Conservation (phyloP, 2,797 vertebrate genomes). For the Coracias cyanogaster region DNA sequence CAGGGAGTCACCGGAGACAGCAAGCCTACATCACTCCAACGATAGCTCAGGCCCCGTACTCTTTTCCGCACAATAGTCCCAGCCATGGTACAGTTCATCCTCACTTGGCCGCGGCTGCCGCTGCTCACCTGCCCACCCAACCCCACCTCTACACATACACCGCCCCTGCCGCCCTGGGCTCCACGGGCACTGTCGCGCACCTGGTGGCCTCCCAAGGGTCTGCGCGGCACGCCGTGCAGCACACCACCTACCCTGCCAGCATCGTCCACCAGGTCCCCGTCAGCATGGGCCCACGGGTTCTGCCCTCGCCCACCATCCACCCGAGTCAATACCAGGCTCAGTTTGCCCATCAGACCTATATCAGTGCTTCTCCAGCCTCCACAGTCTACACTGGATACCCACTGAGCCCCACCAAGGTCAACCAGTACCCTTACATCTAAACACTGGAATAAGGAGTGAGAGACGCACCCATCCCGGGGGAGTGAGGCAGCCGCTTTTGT, state of each 20-base stretch:
- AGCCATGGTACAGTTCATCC: constrained; percentile 91
- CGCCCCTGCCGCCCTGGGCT: constrained; percentile 90
- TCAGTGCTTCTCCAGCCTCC: constrained; percentile 97
- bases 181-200: constrained; percentile 94
- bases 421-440: constrained; percentile 99
- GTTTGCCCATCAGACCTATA: constrained; percentile 98
- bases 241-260: constrained; percentile 91
- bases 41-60: constrained; percentile 94
- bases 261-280: constrained; percentile 98
- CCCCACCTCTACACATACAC: constrained; percentile 98
- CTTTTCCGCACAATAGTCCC: constrained; percentile 95
- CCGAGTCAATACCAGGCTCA: constrained; percentile 97
- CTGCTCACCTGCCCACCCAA: constrained; percentile 91
- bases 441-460: constrained; percentile 70
- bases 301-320: constrained; percentile 96
- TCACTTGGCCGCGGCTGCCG: constrained; percentile 87
- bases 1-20: constrained; percentile 91
- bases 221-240: constrained; percentile 90
- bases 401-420: constrained; percentile 98
- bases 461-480: constrained; percentile 17
- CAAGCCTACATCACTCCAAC: constrained; percentile 98
- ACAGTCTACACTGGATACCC: constrained; percentile 99
- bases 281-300: constrained; percentile 93
- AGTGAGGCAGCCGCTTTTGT: constrained; percentile 68
- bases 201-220: constrained; percentile 96